phyloP scores from a whole-genome alignment of 2,888 invertebrate species.

The Eulithis testata region DNA sequence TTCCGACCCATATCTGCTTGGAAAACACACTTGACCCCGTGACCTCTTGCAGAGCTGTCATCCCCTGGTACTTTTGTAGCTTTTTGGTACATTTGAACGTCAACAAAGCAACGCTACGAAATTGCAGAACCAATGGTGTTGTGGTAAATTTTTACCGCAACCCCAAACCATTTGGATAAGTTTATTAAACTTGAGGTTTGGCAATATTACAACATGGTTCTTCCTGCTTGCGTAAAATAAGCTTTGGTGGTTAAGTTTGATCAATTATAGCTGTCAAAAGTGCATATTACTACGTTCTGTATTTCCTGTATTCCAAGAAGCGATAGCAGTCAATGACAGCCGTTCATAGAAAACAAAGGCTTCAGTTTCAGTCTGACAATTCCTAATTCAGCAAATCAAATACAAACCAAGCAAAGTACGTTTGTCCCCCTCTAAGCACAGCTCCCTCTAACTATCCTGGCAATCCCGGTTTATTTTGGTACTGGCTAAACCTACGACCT shows the following conservation, averaged over 20 bases:
- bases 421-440: constrained; percentile 12
- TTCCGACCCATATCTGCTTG: constrained; percentile 33
- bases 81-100: constrained; percentile 6
- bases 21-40: constrained; percentile 38
- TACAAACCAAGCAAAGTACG: neutral
- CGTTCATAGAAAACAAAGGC: neutral
- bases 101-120: neutral
- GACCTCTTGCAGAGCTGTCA: constrained; percentile 15
- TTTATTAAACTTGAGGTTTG: neutral
- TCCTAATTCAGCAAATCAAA: neutral
- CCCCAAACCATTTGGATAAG: neutral
- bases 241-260: no score
- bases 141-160: no score
- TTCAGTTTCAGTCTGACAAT: neutral
- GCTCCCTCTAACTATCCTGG: constrained; percentile 8
- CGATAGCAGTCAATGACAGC: neutral
- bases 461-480: constrained; percentile 68
- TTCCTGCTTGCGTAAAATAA: neutral
- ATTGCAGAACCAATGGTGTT: neutral
- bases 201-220: neutral
- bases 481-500: constrained; percentile 64
- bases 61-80: constrained; percentile 24
- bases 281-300: no score
- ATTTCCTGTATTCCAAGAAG: no score
- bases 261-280: no score